These are phyloP conservation scores for Steinernema scapterisci DNA, from an alignment of 2,888 invertebrate genomes.

Conservation along the genomic window DNA sequence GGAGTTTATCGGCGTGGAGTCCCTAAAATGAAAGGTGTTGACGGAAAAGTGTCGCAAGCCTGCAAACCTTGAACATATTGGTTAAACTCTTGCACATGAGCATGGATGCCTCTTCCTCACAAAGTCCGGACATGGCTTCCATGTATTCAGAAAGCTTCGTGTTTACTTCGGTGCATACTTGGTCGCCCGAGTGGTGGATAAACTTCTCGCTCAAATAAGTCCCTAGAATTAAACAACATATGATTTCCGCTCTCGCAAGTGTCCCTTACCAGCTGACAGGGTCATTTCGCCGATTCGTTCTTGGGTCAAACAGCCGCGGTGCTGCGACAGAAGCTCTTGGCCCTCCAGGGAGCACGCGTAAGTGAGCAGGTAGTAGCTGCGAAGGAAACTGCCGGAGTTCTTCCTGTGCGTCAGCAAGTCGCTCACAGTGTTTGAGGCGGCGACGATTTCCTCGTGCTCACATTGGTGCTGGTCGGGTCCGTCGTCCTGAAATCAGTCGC, in stretches of 20 bases:
- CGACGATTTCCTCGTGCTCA: conserved; percentile 63
- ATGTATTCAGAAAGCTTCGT: conserved; percentile 62
- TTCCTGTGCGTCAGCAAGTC: conserved; percentile 65
- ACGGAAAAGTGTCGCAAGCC: background rate
- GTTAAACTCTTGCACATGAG: conserved; percentile 64
- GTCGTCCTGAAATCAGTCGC: conserved; percentile 55
- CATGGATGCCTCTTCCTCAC: conserved; percentile 61
- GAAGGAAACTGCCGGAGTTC: conserved; percentile 64
- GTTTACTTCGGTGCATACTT: conserved; percentile 60
- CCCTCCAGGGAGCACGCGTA: conserved; percentile 65
- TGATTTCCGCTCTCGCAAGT: background rate
- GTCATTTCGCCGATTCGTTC: conserved; percentile 67
- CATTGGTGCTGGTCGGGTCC: conserved; percentile 60
- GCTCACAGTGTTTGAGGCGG: conserved; percentile 58
- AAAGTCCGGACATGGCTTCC: conserved; percentile 59
- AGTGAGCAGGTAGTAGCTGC: conserved; percentile 65
- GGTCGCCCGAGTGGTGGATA: conserved; percentile 58
- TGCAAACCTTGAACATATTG: conserved; percentile 61
- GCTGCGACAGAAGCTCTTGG: conserved; percentile 60
- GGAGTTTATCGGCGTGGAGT: conserved; percentile 63
- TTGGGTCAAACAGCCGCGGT: conserved; percentile 59
- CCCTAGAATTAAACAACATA: conserved; percentile 40
- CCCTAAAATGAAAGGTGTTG: conserved; percentile 48
- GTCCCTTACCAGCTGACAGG: conserved; percentile 54
- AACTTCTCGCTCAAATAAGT: conserved; percentile 67